phyloP scores from a whole-genome alignment of 2,113 vertebrate genomes.

The Onychostruthus taczanowskii region DNA sequence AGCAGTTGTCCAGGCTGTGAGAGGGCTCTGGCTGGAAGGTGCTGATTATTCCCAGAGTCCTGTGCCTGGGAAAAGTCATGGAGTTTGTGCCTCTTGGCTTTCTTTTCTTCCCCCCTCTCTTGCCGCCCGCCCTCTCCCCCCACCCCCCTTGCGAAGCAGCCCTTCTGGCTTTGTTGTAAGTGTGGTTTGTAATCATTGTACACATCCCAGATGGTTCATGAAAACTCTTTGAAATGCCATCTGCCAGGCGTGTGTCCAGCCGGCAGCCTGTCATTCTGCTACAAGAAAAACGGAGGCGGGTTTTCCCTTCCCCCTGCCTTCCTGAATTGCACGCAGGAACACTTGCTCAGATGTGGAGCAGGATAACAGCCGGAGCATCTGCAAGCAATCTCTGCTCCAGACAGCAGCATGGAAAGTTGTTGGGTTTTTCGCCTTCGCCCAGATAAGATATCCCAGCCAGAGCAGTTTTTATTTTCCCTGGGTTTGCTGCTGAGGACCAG shows the following conservation, averaged over 20 bases:
- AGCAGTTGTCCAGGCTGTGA: neutral
- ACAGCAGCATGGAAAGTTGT: constrained; percentile 12
- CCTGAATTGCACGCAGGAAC: constrained; percentile 13
- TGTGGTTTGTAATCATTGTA: constrained; percentile 79
- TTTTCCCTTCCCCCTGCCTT: constrained; percentile 56
- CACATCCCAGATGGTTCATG: constrained; percentile 84
- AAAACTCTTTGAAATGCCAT: constrained; percentile 84
- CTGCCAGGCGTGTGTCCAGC: constrained; percentile 85
- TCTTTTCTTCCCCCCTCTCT: constrained; percentile 10
- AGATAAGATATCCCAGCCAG: constrained; percentile 22
- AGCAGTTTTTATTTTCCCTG: neutral
- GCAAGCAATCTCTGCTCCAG: constrained; percentile 47
- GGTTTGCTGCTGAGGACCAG: neutral
- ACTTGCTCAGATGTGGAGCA: constrained; percentile 58
- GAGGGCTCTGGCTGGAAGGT: neutral
- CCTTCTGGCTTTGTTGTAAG: constrained; percentile 79
- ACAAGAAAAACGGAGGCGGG: constrained; percentile 70
- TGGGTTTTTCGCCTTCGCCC: neutral
- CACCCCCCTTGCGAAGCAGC: constrained; percentile 59
- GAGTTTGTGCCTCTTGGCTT: constrained; percentile 13
- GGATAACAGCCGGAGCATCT: constrained; percentile 50
- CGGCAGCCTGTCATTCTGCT: constrained; percentile 77
- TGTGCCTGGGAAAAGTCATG: constrained; percentile 32
- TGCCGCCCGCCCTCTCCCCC: neutral
- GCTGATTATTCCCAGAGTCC: neutral